Conservation (phyloP, 2,113 vertebrate genomes). For the Pangasianodon hypophthalmus region DNA sequence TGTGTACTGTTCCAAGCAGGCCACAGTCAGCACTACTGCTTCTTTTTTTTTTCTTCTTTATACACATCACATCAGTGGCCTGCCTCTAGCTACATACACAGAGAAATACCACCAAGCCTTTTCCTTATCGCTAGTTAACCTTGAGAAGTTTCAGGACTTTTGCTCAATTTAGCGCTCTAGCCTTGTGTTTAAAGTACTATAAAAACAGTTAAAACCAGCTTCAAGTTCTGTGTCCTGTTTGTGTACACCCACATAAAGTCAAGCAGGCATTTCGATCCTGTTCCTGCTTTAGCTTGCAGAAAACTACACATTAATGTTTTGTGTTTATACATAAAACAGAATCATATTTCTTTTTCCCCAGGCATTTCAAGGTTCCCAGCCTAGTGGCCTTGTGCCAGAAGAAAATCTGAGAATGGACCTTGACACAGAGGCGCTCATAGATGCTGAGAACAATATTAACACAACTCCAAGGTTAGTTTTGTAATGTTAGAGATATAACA, state of each 20-base stretch:
- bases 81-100: constrained; percentile 35
- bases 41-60: not conserved
- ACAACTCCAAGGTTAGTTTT: constrained; percentile 76
- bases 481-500: not conserved
- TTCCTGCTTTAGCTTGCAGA: not conserved
- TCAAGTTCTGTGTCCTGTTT: not conserved
- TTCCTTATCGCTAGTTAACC: constrained; percentile 23
- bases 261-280: not conserved
- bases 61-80: constrained; percentile 39
- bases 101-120: not conserved
- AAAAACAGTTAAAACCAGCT: not conserved
- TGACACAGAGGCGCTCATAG: constrained; percentile 68
- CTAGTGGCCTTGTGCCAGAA: constrained; percentile 59
- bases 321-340: constrained; percentile 4
- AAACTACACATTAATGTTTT: not conserved
- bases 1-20: constrained; percentile 3
- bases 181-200: constrained; percentile 4
- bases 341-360: constrained; percentile 39
- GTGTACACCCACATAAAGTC: not conserved
- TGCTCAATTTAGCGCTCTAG: not conserved
- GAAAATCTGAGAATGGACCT: constrained; percentile 80
- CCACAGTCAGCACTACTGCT: not conserved
- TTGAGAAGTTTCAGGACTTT: constrained; percentile 12
- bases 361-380: constrained; percentile 56
- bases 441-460: constrained; percentile 78